Evolutionary conservation across 2,113 vertebrate species (phyloP).

Genomic region (Platysteira castanea): DNA sequence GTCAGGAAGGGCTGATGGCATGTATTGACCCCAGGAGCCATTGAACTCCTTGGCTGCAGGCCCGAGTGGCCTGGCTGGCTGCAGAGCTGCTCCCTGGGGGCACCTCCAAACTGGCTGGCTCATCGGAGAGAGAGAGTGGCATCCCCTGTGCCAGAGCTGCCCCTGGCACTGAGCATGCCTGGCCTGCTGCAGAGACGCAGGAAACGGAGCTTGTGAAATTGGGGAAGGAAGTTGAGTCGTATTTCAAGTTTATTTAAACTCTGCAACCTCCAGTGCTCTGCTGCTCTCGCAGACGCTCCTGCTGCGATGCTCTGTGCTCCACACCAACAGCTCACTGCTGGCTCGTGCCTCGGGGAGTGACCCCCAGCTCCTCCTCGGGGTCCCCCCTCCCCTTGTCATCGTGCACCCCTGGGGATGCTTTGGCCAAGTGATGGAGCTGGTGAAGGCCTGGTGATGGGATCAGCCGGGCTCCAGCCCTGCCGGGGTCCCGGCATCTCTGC

Average conservation of each 20-base stretch:
- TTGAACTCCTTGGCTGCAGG: not conserved
- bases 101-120: not conserved
- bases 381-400: not conserved
- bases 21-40: not conserved
- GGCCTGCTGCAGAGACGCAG: conserved; percentile 14
- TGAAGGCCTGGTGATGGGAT: not conserved
- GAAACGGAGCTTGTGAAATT: conserved; percentile 58
- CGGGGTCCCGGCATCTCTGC: not conserved
- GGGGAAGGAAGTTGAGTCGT: conserved; percentile 73
- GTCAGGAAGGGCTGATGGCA: not conserved
- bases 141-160: not conserved
- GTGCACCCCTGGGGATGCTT: not conserved
- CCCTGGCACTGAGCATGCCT: not conserved
- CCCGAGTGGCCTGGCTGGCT: not conserved
- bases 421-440: accelerated
- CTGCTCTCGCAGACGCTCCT: not conserved
- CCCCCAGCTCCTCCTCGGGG: not conserved
- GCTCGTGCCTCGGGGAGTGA: not conserved
- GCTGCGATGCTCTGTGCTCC: not conserved
- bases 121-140: not conserved
- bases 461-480: not conserved
- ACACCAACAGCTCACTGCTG: accelerated
- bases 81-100: not conserved
- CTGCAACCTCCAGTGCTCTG: conserved; percentile 38
- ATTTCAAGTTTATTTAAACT: conserved; percentile 70